phyloP scores from a whole-genome alignment of 2,888 invertebrate genomes.

The Julus scandinavius region DNA sequence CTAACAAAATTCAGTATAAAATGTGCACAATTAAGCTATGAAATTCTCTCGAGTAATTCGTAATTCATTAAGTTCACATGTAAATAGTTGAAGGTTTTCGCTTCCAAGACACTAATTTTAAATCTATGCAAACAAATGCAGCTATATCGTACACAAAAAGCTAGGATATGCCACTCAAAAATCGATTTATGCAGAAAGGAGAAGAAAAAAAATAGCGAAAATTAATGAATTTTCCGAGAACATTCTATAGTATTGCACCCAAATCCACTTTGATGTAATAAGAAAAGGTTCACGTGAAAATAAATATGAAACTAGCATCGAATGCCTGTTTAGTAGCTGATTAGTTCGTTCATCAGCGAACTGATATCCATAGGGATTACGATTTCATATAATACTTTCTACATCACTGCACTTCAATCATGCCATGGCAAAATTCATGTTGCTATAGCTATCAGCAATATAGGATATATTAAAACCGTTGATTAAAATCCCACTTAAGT shows the following conservation, averaged over 20 bases:
- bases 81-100: too few species aligned
- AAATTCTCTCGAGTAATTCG: too few species aligned
- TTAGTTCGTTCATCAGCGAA: conserved; percentile 34
- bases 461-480: conserved; percentile 33
- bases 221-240: not conserved
- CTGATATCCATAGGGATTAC: conserved; percentile 39
- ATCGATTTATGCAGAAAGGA: not conserved
- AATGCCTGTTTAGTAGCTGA: conserved; percentile 38
- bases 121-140: too few species aligned
- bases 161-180: not conserved
- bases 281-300: not conserved
- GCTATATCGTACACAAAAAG: not conserved
- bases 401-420: conserved; percentile 35
- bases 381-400: conserved; percentile 28
- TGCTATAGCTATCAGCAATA: conserved; percentile 17
- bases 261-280: conserved; percentile 23
- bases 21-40: too few species aligned
- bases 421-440: conserved; percentile 5
- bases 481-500: conserved; percentile 39
- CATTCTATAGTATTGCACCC: not conserved
- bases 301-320: conserved; percentile 15
- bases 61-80: too few species aligned
- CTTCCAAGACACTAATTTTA: too few species aligned
- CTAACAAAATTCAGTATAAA: too few species aligned
- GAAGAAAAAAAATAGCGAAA: not conserved